These are phyloP conservation scores for Sula dactylatra DNA, from an alignment of 2,113 vertebrate genomes.

Conservation along the genomic window DNA sequence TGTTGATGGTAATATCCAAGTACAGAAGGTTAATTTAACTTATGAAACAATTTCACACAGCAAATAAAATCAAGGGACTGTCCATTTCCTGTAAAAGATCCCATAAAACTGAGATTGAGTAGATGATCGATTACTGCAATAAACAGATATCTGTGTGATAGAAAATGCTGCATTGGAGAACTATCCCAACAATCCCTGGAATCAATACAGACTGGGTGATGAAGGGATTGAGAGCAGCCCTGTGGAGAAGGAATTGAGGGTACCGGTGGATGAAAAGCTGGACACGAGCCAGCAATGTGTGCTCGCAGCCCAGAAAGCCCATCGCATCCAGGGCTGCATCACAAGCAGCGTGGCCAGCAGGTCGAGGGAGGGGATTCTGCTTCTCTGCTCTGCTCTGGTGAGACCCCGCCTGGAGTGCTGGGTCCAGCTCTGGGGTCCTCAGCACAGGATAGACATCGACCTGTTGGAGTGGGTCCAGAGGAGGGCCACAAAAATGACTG, in stretches of 20 bases:
- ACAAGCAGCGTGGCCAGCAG: background rate
- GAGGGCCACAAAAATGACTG: accelerated
- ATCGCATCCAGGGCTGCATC: background rate
- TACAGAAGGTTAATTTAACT: background rate
- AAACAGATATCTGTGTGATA: background rate
- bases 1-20: background rate
- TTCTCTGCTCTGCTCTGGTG: background rate
- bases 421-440: background rate
- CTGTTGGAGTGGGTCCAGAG: background rate
- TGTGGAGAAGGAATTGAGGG: background rate
- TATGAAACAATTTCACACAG: background rate
- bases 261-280: background rate
- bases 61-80: background rate
- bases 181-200: background rate
- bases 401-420: background rate
- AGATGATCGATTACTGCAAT: background rate
- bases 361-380: background rate
- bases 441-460: no score
- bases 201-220: background rate
- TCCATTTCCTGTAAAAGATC: background rate
- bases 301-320: background rate
- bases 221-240: background rate
- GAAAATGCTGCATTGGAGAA: background rate
- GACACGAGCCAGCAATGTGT: accelerated
- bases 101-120: background rate